Percentiles rank a stretch among this genome's conserved stretches.
Conservation (phyloP, 2,113 vertebrate genomes). For the Camelus bactrianus region DNA sequence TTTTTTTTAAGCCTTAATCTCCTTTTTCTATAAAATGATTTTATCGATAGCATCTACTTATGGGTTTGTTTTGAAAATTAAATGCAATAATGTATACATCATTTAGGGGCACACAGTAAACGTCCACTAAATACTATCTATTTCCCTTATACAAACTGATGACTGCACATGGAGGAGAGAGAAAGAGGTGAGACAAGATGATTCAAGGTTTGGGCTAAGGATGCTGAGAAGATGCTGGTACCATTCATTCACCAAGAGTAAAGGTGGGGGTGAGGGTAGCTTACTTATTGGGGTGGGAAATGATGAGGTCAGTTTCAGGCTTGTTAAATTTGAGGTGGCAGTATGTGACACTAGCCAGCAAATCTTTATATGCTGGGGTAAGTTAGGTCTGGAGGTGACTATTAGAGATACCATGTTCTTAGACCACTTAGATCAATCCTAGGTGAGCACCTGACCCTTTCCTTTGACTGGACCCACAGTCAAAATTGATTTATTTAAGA, state of each 20-base stretch:
- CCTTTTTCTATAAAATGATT: background rate
- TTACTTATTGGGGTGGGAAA: background rate
- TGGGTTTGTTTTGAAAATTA: slow-evolving; percentile 30
- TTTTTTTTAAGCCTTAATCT: background rate
- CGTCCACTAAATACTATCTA: background rate
- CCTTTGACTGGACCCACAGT: background rate
- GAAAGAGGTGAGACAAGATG: background rate
- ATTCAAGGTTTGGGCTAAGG: background rate
- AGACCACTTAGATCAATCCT: background rate
- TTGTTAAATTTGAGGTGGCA: background rate
- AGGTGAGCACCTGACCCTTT: background rate
- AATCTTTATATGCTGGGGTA: background rate
- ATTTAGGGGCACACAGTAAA: background rate
- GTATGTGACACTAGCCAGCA: background rate
- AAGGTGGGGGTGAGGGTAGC: background rate
- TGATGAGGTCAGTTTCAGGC: background rate
- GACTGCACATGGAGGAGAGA: background rate
- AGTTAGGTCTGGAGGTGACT: background rate
- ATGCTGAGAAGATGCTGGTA: background rate
- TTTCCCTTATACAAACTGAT: background rate
- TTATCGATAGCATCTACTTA: background rate
- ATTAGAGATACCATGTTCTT: background rate
- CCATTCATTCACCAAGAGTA: background rate
- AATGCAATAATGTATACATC: background rate
- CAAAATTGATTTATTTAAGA: slow-evolving; percentile 1